A percentile compares a stretch with the other conserved stretches of the same genome.
Conservation (phyloP, 2,888 invertebrate genomes). For the Melipona bicolor region DNA sequence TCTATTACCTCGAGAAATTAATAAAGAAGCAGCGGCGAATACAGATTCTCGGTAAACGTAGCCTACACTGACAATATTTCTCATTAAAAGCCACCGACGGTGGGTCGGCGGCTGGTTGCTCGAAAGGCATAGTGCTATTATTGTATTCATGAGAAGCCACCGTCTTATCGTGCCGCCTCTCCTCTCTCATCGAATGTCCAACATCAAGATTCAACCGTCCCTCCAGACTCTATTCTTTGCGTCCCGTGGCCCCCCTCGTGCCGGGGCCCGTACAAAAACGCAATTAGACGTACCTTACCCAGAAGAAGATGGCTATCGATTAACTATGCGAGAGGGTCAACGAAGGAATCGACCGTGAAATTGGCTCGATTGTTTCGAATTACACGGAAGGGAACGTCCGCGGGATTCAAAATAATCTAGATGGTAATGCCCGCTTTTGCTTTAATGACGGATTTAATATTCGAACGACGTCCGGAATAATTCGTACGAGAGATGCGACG, state of each 20-base stretch:
- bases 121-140: constrained; percentile 75
- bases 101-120: constrained; percentile 41
- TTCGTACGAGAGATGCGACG: too few species aligned
- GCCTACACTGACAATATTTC: constrained; percentile 66
- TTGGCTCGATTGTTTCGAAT: constrained; percentile 70
- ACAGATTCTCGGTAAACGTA: constrained; percentile 58
- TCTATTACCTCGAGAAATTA: constrained; percentile 51
- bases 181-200: constrained; percentile 44
- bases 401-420: constrained; percentile 2
- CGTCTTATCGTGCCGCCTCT: constrained; percentile 51
- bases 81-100: constrained; percentile 71
- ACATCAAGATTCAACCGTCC: constrained; percentile 18
- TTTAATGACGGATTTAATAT: constrained; percentile 30
- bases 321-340: constrained; percentile 69
- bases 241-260: constrained; percentile 52
- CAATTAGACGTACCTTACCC: constrained; percentile 72
- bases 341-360: constrained; percentile 76
- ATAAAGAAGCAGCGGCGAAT: constrained; percentile 50
- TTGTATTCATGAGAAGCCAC: constrained; percentile 79
- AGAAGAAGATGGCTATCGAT: constrained; percentile 65
- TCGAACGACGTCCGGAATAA: not conserved
- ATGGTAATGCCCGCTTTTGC: not conserved
- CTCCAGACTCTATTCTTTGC: constrained; percentile 47
- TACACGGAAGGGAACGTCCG: constrained; percentile 19
- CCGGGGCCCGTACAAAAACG: constrained; percentile 73